phyloP scores from a whole-genome alignment of 2,113 vertebrate genomes.

The Tragelaphus buxtoni region DNA sequence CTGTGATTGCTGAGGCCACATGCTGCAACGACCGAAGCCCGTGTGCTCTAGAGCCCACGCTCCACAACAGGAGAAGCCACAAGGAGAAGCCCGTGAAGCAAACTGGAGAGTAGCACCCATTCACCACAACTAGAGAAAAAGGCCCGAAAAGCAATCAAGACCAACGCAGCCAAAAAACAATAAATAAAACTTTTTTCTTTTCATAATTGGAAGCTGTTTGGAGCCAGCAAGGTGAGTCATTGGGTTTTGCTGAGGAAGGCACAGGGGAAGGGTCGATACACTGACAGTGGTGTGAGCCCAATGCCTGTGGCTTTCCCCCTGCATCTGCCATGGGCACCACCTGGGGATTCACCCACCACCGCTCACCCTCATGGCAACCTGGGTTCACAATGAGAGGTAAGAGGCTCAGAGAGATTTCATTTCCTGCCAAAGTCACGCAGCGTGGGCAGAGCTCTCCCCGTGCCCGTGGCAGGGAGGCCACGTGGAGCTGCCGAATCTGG shows the following conservation, averaged over 20 bases:
- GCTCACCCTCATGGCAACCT: background rate
- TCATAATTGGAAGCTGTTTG: background rate
- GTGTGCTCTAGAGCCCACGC: background rate
- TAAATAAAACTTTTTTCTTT: background rate
- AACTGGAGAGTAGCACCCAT: background rate
- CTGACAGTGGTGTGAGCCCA: background rate
- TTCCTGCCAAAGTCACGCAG: background rate
- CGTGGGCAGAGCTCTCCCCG: background rate
- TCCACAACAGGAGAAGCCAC: background rate
- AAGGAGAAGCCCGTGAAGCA: background rate
- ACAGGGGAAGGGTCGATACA: rapidly evolving
- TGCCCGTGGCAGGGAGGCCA: rapidly evolving
- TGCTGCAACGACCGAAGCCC: background rate
- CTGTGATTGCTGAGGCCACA: background rate
- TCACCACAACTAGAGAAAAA: background rate
- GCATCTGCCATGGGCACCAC: too few relatives aligned
- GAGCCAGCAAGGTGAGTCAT: background rate
- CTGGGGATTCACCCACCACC: background rate
- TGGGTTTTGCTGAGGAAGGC: background rate
- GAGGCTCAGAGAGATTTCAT: background rate
- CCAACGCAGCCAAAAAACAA: background rate
- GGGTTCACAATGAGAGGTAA: background rate
- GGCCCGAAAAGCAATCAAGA: background rate
- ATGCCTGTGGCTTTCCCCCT: background rate
- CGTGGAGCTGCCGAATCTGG: rapidly evolving